A percentile compares a stretch with the other conserved stretches of the same genome.
Conservation (phyloP, 2,113 vertebrate species). For the Steatornis caripensis region DNA sequence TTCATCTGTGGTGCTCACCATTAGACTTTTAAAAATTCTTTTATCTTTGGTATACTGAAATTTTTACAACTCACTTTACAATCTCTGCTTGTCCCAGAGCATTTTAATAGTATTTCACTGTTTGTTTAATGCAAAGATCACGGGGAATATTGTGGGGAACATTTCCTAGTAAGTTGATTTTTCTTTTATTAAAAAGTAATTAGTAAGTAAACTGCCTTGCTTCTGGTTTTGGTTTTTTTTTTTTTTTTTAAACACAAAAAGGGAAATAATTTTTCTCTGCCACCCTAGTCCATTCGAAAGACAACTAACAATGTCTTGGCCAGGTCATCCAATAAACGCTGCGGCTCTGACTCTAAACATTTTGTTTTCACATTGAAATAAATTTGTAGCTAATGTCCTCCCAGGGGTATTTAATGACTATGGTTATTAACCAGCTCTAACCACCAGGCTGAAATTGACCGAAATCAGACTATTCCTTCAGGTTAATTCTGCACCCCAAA, state of each 20-base stretch:
- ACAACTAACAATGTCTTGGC: background rate
- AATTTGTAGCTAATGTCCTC: background rate
- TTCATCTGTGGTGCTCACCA: background rate
- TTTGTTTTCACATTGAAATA: background rate
- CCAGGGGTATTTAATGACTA: background rate
- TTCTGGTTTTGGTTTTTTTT: too few species aligned
- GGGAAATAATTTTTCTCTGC: background rate
- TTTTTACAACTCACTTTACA: background rate
- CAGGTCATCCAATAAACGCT: background rate
- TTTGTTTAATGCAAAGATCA: background rate
- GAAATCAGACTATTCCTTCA: background rate
- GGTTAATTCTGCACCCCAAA: constrained; percentile 16
- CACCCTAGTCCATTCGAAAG: background rate
- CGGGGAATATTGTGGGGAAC: background rate
- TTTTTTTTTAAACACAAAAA: background rate
- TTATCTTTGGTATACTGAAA: constrained; percentile 68
- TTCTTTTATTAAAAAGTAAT: background rate
- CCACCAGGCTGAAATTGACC: background rate
- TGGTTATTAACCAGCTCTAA: background rate
- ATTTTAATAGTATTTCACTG: background rate
- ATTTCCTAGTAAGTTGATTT: background rate
- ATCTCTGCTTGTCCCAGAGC: background rate
- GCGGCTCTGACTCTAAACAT: background rate
- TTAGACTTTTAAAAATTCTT: background rate
- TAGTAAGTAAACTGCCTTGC: background rate